Conservation (phyloP, 2,113 vertebrate genomes). For the Urocynchramus pylzowi region DNA sequence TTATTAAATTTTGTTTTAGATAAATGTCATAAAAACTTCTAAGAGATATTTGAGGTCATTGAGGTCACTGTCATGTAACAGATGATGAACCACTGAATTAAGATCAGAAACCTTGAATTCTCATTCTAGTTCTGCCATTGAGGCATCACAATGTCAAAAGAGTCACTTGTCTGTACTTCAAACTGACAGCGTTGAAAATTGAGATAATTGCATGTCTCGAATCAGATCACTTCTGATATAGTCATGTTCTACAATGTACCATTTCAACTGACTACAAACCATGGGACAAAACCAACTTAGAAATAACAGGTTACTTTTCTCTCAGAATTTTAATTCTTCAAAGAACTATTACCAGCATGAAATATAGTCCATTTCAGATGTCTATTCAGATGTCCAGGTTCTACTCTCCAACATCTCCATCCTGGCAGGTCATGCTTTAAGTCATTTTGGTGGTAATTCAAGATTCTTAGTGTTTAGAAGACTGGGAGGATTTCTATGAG, state of each 20-base stretch:
- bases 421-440: neutral
- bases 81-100: neutral
- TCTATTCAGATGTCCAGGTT: too few relatives aligned
- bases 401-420: neutral
- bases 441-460: neutral
- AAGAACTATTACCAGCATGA: neutral
- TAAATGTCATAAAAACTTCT: neutral
- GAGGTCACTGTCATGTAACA: neutral
- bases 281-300: neutral
- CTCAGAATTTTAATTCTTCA: neutral
- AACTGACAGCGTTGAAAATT: neutral
- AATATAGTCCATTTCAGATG: neutral
- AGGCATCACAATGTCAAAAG: neutral
- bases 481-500: neutral
- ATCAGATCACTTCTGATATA: neutral
- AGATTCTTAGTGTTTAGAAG: neutral
- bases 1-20: neutral
- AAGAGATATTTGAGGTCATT: neutral
- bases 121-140: neutral
- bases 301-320: neutral
- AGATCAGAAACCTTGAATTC: neutral
- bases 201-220: neutral
- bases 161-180: neutral
- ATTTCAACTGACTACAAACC: neutral
- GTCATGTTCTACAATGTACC: neutral